phyloP scores from a whole-genome alignment of 2,113 vertebrate genomes.

The Phaethornis superciliosus region DNA sequence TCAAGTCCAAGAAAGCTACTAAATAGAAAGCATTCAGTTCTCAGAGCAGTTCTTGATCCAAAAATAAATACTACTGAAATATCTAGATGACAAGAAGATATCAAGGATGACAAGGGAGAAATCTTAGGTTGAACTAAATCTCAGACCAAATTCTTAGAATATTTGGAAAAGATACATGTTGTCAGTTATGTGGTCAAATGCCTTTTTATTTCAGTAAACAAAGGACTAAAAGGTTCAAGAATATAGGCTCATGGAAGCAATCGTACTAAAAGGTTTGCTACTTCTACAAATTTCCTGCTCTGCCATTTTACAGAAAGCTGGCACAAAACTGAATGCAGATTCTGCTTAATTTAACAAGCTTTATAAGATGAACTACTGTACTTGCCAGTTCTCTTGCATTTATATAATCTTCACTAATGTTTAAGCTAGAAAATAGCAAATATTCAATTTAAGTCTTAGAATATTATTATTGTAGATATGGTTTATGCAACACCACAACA shows the following conservation, averaged over 20 bases:
- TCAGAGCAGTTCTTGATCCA: background rate
- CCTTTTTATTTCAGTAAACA: background rate
- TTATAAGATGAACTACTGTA: background rate
- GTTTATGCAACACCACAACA: background rate
- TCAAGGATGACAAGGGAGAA: background rate
- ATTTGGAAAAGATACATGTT: background rate
- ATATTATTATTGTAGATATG: background rate
- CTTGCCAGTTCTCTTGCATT: background rate
- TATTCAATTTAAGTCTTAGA: background rate
- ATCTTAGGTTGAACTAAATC: background rate
- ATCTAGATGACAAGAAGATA: background rate
- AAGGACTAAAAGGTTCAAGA: background rate
- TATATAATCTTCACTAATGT: background rate
- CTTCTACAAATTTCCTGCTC: background rate
- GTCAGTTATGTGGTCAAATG: background rate
- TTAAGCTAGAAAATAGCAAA: background rate
- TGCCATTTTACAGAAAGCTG: background rate
- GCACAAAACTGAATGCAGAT: background rate
- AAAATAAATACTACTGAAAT: background rate
- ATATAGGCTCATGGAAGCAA: background rate
- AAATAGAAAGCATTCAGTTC: background rate
- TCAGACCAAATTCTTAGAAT: background rate
- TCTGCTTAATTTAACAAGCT: background rate
- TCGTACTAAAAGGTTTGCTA: background rate
- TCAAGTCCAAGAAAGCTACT: background rate